Base-by-base conservation (phyloP, 2,888 invertebrate species). In the Hymenopus coronatus region DNA sequence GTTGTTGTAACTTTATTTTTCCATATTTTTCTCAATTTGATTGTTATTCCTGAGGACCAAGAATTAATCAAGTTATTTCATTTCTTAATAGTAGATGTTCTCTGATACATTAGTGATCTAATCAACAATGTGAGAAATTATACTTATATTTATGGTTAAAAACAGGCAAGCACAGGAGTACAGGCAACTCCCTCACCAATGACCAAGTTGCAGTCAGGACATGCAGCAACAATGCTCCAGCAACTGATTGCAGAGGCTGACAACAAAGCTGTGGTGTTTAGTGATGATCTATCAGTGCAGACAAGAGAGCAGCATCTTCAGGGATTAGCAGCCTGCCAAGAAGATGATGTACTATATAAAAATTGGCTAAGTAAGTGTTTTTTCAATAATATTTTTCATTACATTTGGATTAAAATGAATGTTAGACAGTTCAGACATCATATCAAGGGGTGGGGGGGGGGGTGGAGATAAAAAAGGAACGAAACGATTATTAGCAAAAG, bases 211-310 rank as follows among this genome's bases (percentile, higher is more conserved):
- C 97, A 96, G 91, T 96, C 96, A 54, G 96, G 96, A 3, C 97
- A 96, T 92, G 97, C 97, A 0, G 97, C 97, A 0, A 96, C 96
- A 70, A 97, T 97, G 95, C 94, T 98, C 92, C 97, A 99, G 91
- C 97, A 98, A 93, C 95, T 99, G 91, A 97, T 99, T 91, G 98
- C 99, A 88, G 96, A 98, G 91, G 97, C 97, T 0, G 97, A 98
- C 91, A 98, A 98, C 92, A 98, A 98, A 92, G 96, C 98, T 86
- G 97, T 99, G 2, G 99, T 98, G 46, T 99, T 99, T 93, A 98
- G 98, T 92, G 99, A 99, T 93, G 98, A 98, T 94, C 95, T 98
- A 89, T 96, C 96, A 7, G 95, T 96, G 0, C 96, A 96, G 90
- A 95, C 96, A 0, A 93, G 96, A 86, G 97, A 97, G 89, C 96